Evolutionary conservation across 2,888 invertebrate genomes (phyloP).

Genomic region (Cephus nigrinus): DNA sequence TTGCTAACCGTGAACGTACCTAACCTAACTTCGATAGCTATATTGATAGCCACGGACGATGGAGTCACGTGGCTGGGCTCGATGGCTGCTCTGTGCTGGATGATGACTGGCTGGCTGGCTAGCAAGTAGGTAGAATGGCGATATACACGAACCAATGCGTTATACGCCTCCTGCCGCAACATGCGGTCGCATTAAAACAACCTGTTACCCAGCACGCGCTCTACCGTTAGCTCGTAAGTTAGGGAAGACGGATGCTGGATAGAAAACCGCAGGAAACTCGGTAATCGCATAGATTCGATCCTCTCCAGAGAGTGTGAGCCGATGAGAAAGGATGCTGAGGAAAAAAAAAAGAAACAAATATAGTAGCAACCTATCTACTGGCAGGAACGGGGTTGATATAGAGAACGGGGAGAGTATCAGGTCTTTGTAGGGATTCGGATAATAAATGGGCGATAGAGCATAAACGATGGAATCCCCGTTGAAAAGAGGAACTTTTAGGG

Average conservation of each 20-base stretch:
- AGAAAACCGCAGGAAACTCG: background rate
- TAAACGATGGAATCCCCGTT: background rate
- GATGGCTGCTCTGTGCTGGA: background rate
- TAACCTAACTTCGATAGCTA: background rate
- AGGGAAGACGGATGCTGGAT: background rate
- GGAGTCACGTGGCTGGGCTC: background rate
- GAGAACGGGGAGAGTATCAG: slow-evolving; percentile 21
- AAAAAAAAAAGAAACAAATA: background rate
- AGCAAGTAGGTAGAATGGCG: background rate
- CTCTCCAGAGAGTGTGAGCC: background rate
- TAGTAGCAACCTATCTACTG: background rate
- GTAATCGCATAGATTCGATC: background rate
- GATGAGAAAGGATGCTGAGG: background rate
- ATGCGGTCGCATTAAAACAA: slow-evolving; percentile 49
- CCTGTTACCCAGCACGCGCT: slow-evolving; percentile 43
- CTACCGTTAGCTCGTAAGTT: slow-evolving; percentile 1
- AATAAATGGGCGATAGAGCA: background rate
- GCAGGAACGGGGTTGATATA: background rate
- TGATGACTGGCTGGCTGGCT: background rate
- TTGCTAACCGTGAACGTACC: background rate
- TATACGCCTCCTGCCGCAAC: slow-evolving; percentile 7
- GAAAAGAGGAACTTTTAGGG: slow-evolving; percentile 3
- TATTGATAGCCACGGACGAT: background rate
- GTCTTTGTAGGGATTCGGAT: background rate
- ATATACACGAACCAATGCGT: slow-evolving; percentile 4